Conservation (phyloP, 2,888 invertebrate species). For the Salticus scenicus region DNA sequence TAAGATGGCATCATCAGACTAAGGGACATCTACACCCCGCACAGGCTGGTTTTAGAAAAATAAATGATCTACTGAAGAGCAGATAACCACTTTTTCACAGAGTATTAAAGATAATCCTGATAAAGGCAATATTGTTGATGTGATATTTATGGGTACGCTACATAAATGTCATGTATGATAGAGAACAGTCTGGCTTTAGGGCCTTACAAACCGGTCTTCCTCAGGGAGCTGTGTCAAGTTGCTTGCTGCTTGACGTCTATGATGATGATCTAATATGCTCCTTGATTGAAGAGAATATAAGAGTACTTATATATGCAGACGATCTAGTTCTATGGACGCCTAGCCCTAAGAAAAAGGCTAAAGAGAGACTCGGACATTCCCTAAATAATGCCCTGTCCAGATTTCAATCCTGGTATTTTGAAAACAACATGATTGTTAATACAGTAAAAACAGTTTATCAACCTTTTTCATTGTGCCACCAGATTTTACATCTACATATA, state of each 20-base stretch:
- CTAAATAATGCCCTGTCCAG: constrained; percentile 14
- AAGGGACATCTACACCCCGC: constrained; percentile 5
- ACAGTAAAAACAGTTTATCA: constrained; percentile 19
- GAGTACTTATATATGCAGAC: not conserved
- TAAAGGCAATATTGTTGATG: constrained; percentile 11
- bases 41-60: constrained; percentile 20
- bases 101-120: constrained; percentile 26
- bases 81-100: constrained; percentile 4
- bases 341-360: not conserved
- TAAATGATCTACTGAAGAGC: constrained; percentile 16
- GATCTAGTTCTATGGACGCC: not conserved
- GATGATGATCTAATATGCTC: not conserved
- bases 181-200: not conserved
- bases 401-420: not conserved
- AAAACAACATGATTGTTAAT: constrained; percentile 29
- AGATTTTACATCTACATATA: not conserved
- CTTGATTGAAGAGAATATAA: not conserved
- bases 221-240: not conserved
- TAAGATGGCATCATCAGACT: constrained; percentile 23
- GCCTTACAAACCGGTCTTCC: not conserved
- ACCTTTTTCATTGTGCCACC: constrained; percentile 9
- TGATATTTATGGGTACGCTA: not conserved
- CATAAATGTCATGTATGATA: not conserved
- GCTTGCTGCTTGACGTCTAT: not conserved
- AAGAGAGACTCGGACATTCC: not conserved